phyloP scores from a whole-genome alignment of 2,797 vertebrate species.

The Cygnus olor region DNA sequence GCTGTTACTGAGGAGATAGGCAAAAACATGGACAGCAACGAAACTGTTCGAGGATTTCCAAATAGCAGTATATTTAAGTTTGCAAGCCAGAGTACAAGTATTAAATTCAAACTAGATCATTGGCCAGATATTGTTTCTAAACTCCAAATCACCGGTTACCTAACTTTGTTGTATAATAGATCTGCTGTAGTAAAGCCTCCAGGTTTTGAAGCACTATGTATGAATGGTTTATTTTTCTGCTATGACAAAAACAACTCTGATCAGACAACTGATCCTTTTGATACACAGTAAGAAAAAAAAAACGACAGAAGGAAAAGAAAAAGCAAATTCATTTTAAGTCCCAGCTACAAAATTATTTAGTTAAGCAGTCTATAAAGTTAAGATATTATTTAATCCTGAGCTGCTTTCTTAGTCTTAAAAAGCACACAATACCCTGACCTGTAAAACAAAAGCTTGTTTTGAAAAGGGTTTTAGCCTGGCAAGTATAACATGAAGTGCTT shows the following conservation, averaged over 20 bases:
- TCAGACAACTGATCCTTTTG: background rate
- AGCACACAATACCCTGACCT: background rate
- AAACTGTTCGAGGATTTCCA: background rate
- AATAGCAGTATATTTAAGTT: rapidly evolving
- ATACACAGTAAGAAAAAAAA: background rate
- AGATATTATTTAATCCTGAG: background rate
- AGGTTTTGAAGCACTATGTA: background rate
- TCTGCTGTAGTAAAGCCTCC: background rate
- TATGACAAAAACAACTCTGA: background rate
- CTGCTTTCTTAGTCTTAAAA: background rate
- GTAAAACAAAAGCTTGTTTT: background rate
- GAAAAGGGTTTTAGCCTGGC: background rate
- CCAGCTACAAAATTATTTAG: background rate
- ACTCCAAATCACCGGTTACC: background rate
- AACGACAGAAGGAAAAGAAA: background rate
- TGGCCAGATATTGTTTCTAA: background rate
- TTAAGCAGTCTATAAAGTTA: background rate
- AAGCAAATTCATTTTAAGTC: background rate
- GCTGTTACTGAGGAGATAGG: background rate
- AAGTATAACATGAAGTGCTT: background rate
- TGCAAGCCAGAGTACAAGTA: background rate
- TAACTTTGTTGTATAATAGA: background rate
- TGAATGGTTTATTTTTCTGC: background rate
- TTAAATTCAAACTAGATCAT: background rate
- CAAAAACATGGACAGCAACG: background rate